These are phyloP conservation scores for Oncorhynchus gorbuscha DNA, from an alignment of 2,113 vertebrate genomes.

Conservation along the genomic window DNA sequence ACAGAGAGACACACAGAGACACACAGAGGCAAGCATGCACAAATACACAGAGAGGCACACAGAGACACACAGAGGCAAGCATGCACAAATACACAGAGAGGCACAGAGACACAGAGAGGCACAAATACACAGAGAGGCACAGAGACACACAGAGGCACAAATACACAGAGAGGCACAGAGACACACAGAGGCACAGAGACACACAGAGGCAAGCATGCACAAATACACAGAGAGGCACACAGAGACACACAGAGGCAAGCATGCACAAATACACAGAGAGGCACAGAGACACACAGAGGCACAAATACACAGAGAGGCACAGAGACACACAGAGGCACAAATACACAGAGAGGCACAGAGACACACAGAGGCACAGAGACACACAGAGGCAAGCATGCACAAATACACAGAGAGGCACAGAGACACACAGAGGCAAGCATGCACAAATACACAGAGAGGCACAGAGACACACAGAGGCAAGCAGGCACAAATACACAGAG, in stretches of 20 bases:
- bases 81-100: too few species aligned
- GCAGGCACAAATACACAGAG: conserved; percentile 15
- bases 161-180: too few species aligned
- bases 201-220: conserved; percentile 1
- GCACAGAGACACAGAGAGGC: too few species aligned
- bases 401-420: conserved; percentile 5
- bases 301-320: conserved; percentile 21
- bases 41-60: too few species aligned
- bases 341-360: conserved; percentile 32
- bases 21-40: too few species aligned
- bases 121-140: too few species aligned
- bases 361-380: not conserved
- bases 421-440: conserved; percentile 5
- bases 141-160: not conserved
- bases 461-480: not conserved
- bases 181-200: conserved; percentile 15
- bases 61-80: too few species aligned
- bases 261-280: conserved; percentile 24
- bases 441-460: conserved; percentile 21
- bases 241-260: conserved; percentile 4
- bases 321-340: conserved; percentile 10
- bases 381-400: conserved; percentile 1
- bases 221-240: conserved; percentile 22
- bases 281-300: not conserved
- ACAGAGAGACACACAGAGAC: too few species aligned